phyloP scores from a whole-genome alignment of 2,797 vertebrate species.

The Mastacembelus armatus region DNA sequence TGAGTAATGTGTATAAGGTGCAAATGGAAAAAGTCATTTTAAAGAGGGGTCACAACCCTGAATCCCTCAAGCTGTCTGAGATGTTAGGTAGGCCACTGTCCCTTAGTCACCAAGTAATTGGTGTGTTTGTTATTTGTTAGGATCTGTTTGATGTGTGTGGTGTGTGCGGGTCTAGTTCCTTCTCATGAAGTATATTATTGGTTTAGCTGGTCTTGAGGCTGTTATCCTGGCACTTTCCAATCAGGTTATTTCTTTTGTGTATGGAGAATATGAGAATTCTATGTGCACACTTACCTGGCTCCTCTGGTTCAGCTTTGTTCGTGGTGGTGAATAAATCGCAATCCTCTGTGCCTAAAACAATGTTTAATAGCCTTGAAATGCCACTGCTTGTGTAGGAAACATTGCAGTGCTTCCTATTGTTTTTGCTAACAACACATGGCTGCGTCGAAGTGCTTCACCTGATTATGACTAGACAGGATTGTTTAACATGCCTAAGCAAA shows the following conservation, averaged over 20 bases:
- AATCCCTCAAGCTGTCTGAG: not conserved
- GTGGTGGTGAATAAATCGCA: slow-evolving; percentile 36
- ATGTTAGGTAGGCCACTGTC: slow-evolving; percentile 1
- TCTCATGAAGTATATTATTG: not conserved
- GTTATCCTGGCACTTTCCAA: no score
- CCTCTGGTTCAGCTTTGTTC: slow-evolving; percentile 49
- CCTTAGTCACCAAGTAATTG: not conserved
- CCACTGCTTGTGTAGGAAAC: slow-evolving; percentile 30
- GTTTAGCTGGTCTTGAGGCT: no score
- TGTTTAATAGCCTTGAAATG: slow-evolving; percentile 47
- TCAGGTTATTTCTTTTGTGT: not conserved
- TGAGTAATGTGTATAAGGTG: slow-evolving; percentile 26
- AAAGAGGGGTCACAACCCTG: not conserved
- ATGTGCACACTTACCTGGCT: slow-evolving; percentile 17
- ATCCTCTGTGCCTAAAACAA: slow-evolving; percentile 34
- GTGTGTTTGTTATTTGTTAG: not conserved
- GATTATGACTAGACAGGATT: slow-evolving; percentile 24
- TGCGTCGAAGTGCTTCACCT: slow-evolving; percentile 7
- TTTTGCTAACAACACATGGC: slow-evolving; percentile 31
- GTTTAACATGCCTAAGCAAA: slow-evolving; percentile 46
- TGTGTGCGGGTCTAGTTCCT: not conserved
- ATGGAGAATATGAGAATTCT: not conserved
- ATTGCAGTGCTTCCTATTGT: not conserved
- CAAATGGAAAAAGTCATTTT: slow-evolving; percentile 14
- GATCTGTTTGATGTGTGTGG: not conserved